Conservation (phyloP, 53 echinoderm and acorn worm species). For the Mesocentrotus franciscanus region DNA sequence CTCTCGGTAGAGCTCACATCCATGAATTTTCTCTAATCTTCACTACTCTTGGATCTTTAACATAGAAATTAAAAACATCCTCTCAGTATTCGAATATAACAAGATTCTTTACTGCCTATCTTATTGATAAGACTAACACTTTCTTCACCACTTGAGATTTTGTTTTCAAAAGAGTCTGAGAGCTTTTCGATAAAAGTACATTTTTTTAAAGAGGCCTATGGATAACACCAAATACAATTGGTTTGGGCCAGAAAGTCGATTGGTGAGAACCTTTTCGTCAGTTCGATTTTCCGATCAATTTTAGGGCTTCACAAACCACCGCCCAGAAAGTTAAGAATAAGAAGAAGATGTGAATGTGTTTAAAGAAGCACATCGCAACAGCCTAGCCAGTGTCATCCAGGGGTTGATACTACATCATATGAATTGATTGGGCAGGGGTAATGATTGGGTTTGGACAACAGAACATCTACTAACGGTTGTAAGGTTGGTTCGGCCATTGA, state of each 20-base stretch:
- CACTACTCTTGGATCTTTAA: too few species aligned
- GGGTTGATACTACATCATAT: not conserved
- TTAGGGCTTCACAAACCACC: not conserved
- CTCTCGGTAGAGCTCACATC: too few species aligned
- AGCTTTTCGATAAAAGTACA: not conserved
- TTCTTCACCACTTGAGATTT: not conserved
- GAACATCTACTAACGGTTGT: not conserved
- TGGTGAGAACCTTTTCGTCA: not conserved
- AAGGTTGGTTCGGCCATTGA: not conserved
- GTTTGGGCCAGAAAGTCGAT: not conserved
- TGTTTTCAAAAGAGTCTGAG: not conserved
- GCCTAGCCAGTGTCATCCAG: not conserved
- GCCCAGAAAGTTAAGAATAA: not conserved
- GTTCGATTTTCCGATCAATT: not conserved
- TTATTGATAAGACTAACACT: not conserved
- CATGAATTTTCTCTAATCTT: too few species aligned
- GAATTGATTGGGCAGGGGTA: not conserved
- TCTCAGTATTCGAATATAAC: too few species aligned
- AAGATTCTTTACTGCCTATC: too few species aligned
- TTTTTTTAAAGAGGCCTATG: not conserved
- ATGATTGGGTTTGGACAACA: not conserved
- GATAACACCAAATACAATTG: not conserved
- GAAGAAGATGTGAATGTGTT: not conserved
- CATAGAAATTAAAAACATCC: too few species aligned
- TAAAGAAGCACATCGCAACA: not conserved